Conservation (phyloP, 1,140 invertebrate genomes). For the Sitobion miscanthi region DNA sequence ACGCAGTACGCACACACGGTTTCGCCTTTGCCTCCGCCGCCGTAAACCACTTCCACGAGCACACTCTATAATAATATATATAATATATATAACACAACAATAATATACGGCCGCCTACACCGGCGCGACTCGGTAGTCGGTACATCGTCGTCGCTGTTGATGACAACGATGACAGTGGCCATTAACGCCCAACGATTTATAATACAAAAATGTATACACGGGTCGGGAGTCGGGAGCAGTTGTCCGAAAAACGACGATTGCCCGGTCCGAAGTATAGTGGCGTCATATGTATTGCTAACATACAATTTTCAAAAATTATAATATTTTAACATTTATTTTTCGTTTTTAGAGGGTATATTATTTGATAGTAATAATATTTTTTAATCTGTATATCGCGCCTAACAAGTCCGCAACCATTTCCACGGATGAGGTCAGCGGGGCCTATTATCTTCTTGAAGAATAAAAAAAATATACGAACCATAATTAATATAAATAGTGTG, state of each 20-base stretch:
- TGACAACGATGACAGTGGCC: not conserved
- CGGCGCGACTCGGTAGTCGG: no score
- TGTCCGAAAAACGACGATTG: not conserved
- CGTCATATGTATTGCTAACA: not conserved
- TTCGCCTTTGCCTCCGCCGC: slow-evolving; percentile 14
- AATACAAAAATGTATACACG: not conserved
- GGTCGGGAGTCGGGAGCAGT: not conserved
- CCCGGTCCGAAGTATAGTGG: not conserved
- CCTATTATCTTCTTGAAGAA: no score
- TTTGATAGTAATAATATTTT: not conserved
- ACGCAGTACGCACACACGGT: not conserved
- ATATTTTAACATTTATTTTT: not conserved
- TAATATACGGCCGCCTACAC: not conserved
- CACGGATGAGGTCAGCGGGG: no score
- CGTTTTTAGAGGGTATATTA: not conserved
- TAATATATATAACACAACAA: not conserved
- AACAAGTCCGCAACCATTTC: not conserved
- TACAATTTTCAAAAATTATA: not conserved
- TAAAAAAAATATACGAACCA: not conserved
- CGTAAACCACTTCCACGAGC: slow-evolving; percentile 17
- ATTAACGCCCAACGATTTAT: slow-evolving; percentile 28
- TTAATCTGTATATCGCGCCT: not conserved
- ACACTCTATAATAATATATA: not conserved
- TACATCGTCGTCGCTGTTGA: not conserved
- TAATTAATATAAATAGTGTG: not conserved